A percentile compares a stretch with the other conserved stretches of the same genome.
These are phyloP conservation scores for Sminthurinus aureus DNA, from an alignment of 2,888 invertebrate genomes.

Conservation along the genomic window DNA sequence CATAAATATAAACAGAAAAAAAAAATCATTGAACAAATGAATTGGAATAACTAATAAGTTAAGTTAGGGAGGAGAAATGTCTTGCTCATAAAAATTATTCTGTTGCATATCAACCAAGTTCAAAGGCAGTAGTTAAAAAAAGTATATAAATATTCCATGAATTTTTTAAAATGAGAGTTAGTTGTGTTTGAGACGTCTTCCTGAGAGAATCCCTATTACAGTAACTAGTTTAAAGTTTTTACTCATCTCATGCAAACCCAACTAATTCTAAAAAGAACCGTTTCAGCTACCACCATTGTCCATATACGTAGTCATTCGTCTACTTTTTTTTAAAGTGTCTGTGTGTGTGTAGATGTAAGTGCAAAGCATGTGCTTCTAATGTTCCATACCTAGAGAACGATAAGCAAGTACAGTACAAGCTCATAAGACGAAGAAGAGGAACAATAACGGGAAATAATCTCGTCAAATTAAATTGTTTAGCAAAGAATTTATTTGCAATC, in stretches of 20 bases:
- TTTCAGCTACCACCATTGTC: background rate
- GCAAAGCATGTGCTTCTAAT: background rate
- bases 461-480: background rate
- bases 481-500: background rate
- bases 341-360: background rate
- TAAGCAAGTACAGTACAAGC: background rate
- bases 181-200: background rate
- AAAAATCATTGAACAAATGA: background rate
- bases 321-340: background rate
- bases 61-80: background rate
- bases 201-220: background rate
- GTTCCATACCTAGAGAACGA: background rate
- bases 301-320: background rate
- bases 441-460: background rate
- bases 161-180: slow-evolving; percentile 8
- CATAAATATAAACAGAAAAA: background rate
- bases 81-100: background rate
- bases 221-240: background rate
- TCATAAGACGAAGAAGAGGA: background rate
- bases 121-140: slow-evolving; percentile 10
- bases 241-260: background rate
- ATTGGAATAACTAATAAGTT: background rate
- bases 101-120: background rate
- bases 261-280: background rate
- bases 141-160: slow-evolving; percentile 21